These are phyloP conservation scores for Eupithecia tripunctaria DNA, from an alignment of 2,888 invertebrate genomes.

Conservation along the genomic window DNA sequence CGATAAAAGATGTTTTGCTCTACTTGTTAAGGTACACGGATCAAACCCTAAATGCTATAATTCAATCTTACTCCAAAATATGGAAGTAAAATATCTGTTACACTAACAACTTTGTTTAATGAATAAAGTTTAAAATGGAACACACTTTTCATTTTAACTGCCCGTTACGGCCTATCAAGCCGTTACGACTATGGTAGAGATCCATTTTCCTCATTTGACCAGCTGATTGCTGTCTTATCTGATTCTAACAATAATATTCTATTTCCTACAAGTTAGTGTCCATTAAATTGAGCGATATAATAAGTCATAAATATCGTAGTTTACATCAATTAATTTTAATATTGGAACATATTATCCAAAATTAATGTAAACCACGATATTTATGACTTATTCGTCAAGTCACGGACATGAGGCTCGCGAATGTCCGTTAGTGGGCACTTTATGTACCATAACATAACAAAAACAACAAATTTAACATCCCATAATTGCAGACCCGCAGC, in stretches of 20 bases:
- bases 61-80: constrained; percentile 60
- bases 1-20: not conserved
- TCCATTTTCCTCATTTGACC: constrained; percentile 45
- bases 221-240: constrained; percentile 52
- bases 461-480: not conserved
- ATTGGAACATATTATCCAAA: not conserved
- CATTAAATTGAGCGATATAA: constrained; percentile 43
- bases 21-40: constrained; percentile 28
- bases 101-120: constrained; percentile 63
- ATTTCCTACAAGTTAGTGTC: not conserved
- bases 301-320: too few relatives aligned
- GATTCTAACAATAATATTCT: constrained; percentile 31
- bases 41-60: constrained; percentile 48
- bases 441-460: not conserved
- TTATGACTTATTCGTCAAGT: too few relatives aligned
- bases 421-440: too few relatives aligned
- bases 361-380: not conserved
- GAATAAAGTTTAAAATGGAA: constrained; percentile 68
- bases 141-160: constrained; percentile 68
- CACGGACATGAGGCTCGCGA: too few relatives aligned
- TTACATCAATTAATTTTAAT: too few relatives aligned
- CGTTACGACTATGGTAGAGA: constrained; percentile 55
- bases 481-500: too few relatives aligned
- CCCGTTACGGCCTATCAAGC: constrained; percentile 65
- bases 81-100: constrained; percentile 64